Base-by-base conservation (phyloP, 2,888 invertebrate species). In the Pediacus dermestoides region DNA sequence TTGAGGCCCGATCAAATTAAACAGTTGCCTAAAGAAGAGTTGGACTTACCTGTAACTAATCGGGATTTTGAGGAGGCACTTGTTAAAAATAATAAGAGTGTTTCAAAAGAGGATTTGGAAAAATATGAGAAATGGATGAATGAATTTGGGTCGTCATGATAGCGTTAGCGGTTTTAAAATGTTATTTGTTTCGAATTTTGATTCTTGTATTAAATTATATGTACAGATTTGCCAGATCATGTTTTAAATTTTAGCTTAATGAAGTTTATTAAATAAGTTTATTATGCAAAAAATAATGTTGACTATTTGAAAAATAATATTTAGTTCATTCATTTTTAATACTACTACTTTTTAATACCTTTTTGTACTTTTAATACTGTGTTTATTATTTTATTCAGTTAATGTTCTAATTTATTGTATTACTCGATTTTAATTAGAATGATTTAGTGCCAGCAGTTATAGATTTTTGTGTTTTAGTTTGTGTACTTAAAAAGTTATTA, bases 71-170 rank as follows among this genome's bases (percentile, higher is more conserved):
- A 82, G 53, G 89, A 93, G 64, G 95, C 96, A n/a, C 78, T 95
- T 28, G 77, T 82, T 51, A 90, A 94, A 66, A 95, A 96, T 69
- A 94, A 93, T 68, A 95, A 96, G 69, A 93, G 93, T 56, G 96
- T 97, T 4, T 93, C 94, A 4, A 85, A 86, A 57, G 87, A 88
- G 45, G 96, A 97, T 73, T 76, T 97, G 53, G 88, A 92, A 63
- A 93, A 92, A 67, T 97, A 97, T 74, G 87, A 89, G 58, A 84
- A 87, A 60, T 99, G 97, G 97, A 95, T 97, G 92, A 80, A 79
- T 25, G 95, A 97, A 70, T 97, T 92, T 64, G 97, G 97, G 38
- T 91, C 93, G 41, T 85, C 85, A 61, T 90, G 83, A 85, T 82
- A 40, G 48, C 50, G 45, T n/a, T n/a, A n/a, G n/a, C n/a, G n/a